Evolutionary conservation across 1,140 invertebrate genomes (phyloP), one percentile per base, ranked within the genome.

Genomic region (Dysdera silvatica): DNA sequence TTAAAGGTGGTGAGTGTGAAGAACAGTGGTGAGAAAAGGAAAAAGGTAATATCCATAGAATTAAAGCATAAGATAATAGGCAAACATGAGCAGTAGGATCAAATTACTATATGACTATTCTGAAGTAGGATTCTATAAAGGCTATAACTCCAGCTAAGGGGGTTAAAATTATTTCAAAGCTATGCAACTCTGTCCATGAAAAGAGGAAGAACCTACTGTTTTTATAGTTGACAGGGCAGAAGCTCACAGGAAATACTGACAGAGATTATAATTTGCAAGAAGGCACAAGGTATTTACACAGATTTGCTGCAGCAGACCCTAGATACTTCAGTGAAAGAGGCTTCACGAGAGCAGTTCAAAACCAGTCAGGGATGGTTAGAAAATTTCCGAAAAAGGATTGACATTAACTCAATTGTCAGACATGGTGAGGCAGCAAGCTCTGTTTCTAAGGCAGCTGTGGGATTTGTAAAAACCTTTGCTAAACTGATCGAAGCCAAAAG

Each of bases 71-170:
- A 60, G 52, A 49, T 60, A 7, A 60, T 60, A 1, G 47, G 18
- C 32, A 60, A 60, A 28, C 18, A 32, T 60, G 57, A 60, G 7
- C 28, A 32, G 47, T 4, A 18, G 8, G 35, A 20, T 10, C 33
- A 31, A n/a, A 14, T 29, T 29, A 60, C 43, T 40, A 31, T 10
- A 31, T 28, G n/a, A 32, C 45, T 16, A 52, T 60, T 23, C n/a
- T 60, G 43, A 60, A 52, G 35, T 16, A 78, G 35, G 35, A 37
- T 8, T 37, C 35, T 10, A 37, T 37, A 37, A 37, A 37, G 35
- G 2, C 35, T 37, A 37, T 37, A 37, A 37, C n/a, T 10, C 35
- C 35, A 37, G 35, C 35, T n/a, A 37, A 37, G 35, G 35, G 35
- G 10, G 2, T 37, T 37, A 37, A 37, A 2, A 37, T 37, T 12